phyloP scores from a whole-genome alignment of 2,797 vertebrate genomes.

The Ispidina lecontei region DNA sequence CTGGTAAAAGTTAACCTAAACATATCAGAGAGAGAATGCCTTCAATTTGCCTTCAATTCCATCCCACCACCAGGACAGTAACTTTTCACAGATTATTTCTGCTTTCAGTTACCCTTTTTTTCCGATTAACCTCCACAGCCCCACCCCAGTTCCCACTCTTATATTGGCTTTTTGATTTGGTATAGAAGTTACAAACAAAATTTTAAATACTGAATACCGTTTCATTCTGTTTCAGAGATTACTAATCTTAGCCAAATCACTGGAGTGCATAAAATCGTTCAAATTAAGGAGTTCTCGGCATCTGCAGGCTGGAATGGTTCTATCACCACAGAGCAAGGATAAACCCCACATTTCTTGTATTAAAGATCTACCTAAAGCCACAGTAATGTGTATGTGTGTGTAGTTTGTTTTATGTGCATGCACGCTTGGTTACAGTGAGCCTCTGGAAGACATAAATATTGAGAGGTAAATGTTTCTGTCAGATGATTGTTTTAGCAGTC shows the following conservation, averaged over 20 bases:
- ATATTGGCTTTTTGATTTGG: background rate
- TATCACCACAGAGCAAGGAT: background rate
- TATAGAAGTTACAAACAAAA: background rate
- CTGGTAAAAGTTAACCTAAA: background rate
- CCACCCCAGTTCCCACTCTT: background rate
- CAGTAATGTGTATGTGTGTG: background rate
- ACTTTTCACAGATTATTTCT: background rate
- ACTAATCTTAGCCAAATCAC: background rate
- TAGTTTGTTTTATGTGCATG: background rate
- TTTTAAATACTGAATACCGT: background rate
- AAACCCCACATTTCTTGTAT: background rate
- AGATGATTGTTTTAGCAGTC: slow-evolving; percentile 68
- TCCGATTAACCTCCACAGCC: background rate
- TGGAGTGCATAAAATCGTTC: background rate
- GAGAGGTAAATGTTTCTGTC: slow-evolving; percentile 43
- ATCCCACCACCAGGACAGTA: background rate
- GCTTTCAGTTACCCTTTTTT: background rate
- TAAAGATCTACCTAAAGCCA: background rate
- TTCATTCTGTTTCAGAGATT: background rate
- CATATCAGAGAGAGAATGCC: background rate
- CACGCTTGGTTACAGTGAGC: background rate
- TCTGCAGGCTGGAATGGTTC: background rate
- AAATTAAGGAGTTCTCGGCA: background rate
- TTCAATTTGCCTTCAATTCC: background rate
- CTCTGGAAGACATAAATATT: slow-evolving; percentile 49